A percentile compares a stretch with the other conserved stretches of the same genome.
These are phyloP conservation scores for Desmophyllum pertusum DNA, from an alignment of 92 coral and sea anemone species.

Conservation along the genomic window DNA sequence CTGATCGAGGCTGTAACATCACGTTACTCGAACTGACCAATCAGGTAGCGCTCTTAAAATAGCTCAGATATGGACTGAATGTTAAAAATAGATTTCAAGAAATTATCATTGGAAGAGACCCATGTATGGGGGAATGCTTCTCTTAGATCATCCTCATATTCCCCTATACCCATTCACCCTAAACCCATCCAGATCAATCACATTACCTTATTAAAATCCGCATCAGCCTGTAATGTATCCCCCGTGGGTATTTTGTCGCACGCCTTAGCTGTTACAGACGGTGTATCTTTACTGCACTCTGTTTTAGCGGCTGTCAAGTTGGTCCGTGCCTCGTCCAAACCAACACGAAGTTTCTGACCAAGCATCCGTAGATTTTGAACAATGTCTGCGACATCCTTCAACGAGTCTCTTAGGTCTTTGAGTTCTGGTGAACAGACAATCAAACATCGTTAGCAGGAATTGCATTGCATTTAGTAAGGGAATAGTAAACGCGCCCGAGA, in stretches of 20 bases:
- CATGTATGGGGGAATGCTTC: too few relatives aligned
- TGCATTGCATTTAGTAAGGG: background rate
- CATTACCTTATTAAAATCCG: conserved; percentile 76
- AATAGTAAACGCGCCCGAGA: too few relatives aligned
- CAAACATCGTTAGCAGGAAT: background rate
- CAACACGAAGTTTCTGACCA: conserved; percentile 58
- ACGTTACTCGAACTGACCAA: too few relatives aligned
- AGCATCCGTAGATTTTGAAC: conserved; percentile 62
- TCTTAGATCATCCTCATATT: too few relatives aligned
- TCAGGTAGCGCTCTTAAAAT: too few relatives aligned
- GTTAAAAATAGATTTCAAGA: too few relatives aligned
- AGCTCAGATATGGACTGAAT: too few relatives aligned
- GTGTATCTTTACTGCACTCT: conserved; percentile 56
- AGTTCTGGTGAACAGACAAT: conserved; percentile 33
- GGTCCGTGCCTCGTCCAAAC: conserved; percentile 59
- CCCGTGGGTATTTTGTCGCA: conserved; percentile 78
- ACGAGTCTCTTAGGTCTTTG: conserved; percentile 46
- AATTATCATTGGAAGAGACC: too few relatives aligned
- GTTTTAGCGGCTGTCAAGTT: conserved; percentile 65
- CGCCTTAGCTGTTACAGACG: conserved; percentile 42
- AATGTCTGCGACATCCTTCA: conserved; percentile 67
- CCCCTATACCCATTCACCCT: too few relatives aligned
- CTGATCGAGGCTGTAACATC: too few relatives aligned
- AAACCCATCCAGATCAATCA: background rate
- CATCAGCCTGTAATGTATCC: conserved; percentile 53